These are phyloP conservation scores for Noctua comes DNA, from an alignment of 2,888 invertebrate genomes.

Conservation along the genomic window DNA sequence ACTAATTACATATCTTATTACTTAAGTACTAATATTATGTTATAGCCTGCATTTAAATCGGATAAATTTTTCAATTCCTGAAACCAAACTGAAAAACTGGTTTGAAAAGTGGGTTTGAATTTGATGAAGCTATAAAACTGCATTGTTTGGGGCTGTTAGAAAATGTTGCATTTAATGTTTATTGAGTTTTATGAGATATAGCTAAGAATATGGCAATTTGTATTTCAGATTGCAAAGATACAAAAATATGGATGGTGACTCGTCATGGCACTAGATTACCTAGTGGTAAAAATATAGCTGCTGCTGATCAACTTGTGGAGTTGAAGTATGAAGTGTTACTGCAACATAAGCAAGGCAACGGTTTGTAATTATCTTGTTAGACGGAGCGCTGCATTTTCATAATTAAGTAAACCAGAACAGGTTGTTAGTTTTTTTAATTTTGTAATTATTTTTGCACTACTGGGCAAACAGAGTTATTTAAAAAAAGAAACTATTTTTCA, in stretches of 20 bases:
- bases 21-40: background rate
- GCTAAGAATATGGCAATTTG: background rate
- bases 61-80: background rate
- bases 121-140: background rate
- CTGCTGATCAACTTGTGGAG: conserved; percentile 88
- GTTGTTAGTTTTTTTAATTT: background rate
- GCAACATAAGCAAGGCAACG: conserved; percentile 87
- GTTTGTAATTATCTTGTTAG: conserved; percentile 68
- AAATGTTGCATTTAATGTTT: background rate
- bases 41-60: background rate
- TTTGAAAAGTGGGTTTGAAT: background rate
- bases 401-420: background rate
- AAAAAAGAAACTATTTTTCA: background rate
- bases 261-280: conserved; percentile 95
- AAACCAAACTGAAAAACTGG: background rate
- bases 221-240: conserved; percentile 91
- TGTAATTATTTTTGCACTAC: background rate
- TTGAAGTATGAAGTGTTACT: conserved; percentile 89
- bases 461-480: background rate
- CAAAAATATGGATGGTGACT: conserved; percentile 93
- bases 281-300: conserved; percentile 89
- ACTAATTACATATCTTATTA: background rate
- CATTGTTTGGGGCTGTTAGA: background rate
- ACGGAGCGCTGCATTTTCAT: background rate
- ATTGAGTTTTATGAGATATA: background rate